Evolutionary conservation across 2,888 invertebrate species (phyloP), one percentile per base, ranked within the genome.

Genomic region (Meliscaeva auricollis): DNA sequence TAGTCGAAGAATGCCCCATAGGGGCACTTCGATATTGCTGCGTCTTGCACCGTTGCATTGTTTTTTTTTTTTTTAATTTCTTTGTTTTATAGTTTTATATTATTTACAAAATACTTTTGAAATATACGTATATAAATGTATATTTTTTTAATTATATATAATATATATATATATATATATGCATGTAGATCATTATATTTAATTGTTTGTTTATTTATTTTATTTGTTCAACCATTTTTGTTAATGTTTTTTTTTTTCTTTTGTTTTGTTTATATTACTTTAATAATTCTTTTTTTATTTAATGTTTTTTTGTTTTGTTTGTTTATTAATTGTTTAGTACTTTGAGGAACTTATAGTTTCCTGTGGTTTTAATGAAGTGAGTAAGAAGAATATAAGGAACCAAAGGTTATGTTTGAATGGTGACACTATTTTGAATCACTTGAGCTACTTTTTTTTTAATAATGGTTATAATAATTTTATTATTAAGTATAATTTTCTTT

Each of bases 141-240:
- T 84, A 77, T 78, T 81, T 75, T 77, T 79, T 81, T 41, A 79
- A 41, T 66, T 76, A 79, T 77, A 85, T 68, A 72, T 66, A 50
- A 70, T 77, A 76, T 75, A 60, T 78, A 54, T 62, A 30, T 78
- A 54, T 62, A 30, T 73, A 70, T 80, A 72, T 64, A 62, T 87
- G 64, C 70, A 35, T 44, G 26, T 64, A 64, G 46, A 76, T 83
- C 54, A 48, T 66, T 77, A 74, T 68, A 73, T 38, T 84, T 87
- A 88, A 70, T 70, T 70, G 41, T 69, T 52, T 54, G 72, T 78
- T 72, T 68, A 69, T 73, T 70, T 66, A 76, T 26, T 75, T 83
- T 87, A 77, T 88, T 87, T 87, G 85, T 88, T 82, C 88, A 88
- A 88, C 88, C 88, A 88, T 38, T 58, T 88, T 87, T 87, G 77